phyloP scores from a whole-genome alignment of 1,140 invertebrate species.

The Chironomus striatipennis region DNA sequence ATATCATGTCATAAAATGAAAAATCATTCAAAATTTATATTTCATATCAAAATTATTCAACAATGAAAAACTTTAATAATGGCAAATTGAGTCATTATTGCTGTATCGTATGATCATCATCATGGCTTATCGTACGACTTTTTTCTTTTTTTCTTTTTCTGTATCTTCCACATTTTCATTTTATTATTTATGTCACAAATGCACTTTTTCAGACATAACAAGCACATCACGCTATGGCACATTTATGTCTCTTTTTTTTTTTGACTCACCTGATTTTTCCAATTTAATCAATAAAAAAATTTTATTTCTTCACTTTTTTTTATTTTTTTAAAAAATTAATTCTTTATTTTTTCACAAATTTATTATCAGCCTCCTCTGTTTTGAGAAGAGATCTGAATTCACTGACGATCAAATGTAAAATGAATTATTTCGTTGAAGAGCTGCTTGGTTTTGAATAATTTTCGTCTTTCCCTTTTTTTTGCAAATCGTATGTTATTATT shows the following conservation, averaged over 20 bases:
- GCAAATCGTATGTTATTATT: neutral
- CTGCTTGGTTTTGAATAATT: slow-evolving; percentile 5
- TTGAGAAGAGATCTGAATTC: neutral
- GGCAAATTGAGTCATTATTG: too few species aligned
- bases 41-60: too few species aligned
- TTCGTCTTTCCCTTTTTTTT: slow-evolving; percentile 6
- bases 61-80: too few species aligned
- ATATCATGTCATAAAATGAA: too few species aligned
- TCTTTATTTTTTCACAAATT: neutral
- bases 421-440: neutral
- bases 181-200: too few species aligned
- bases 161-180: too few species aligned
- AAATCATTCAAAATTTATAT: too few species aligned
- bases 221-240: neutral
- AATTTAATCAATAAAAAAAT: neutral
- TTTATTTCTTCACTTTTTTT: neutral
- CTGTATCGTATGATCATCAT: too few species aligned
- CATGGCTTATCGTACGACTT: too few species aligned
- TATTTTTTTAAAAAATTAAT: neutral
- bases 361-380: neutral
- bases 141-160: too few species aligned
- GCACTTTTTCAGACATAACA: neutral
- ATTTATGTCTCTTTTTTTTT: too few species aligned
- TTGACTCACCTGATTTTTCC: neutral
- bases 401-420: neutral